Percentiles rank a stretch among this genome's conserved stretches.
These are phyloP conservation scores for Xylocopa sonorina DNA, from an alignment of 1,140 invertebrate genomes.

Conservation along the genomic window DNA sequence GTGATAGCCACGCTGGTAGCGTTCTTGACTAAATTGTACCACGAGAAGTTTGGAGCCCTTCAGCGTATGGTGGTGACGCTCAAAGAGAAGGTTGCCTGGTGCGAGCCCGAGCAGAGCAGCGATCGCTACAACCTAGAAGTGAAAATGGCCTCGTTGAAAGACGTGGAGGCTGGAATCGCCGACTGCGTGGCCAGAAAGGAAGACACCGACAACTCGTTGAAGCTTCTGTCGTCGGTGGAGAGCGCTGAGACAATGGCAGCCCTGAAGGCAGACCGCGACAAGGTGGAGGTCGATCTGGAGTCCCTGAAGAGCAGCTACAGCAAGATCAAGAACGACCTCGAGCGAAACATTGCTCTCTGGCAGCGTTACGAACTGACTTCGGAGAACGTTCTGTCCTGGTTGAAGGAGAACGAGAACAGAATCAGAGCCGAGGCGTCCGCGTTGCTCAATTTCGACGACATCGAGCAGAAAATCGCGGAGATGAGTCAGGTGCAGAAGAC, in stretches of 20 bases:
- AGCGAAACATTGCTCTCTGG: conserved; percentile 90
- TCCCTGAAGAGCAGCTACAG: conserved; percentile 86
- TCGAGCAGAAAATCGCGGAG: conserved; percentile 88
- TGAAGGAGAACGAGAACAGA: conserved; percentile 93
- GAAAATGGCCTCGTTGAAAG: conserved; percentile 91
- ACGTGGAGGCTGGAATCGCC: conserved; percentile 88
- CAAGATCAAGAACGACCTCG: conserved; percentile 87
- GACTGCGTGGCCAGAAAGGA: conserved; percentile 86
- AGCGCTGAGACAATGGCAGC: conserved; percentile 85
- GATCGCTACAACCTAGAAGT: conserved; percentile 96
- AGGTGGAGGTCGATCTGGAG: conserved; percentile 86
- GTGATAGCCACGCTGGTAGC: conserved; percentile 90
- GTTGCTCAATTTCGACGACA: conserved; percentile 86
- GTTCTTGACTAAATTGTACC: conserved; percentile 93
- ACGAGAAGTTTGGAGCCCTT: conserved; percentile 91
- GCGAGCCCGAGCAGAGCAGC: conserved; percentile 91
- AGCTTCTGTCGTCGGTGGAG: conserved; percentile 87
- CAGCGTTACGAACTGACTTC: conserved; percentile 89
- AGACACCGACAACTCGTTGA: conserved; percentile 87
- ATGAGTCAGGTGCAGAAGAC: conserved; percentile 85
- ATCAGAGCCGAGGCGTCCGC: conserved; percentile 88
- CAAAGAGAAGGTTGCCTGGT: conserved; percentile 96
- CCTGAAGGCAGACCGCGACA: conserved; percentile 85
- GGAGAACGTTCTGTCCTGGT: conserved; percentile 90
- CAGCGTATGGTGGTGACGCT: conserved; percentile 90